Evolutionary conservation across 53 echinoderm and acorn worm genomes (phyloP).

Genomic region (Paelopatides confundens): DNA sequence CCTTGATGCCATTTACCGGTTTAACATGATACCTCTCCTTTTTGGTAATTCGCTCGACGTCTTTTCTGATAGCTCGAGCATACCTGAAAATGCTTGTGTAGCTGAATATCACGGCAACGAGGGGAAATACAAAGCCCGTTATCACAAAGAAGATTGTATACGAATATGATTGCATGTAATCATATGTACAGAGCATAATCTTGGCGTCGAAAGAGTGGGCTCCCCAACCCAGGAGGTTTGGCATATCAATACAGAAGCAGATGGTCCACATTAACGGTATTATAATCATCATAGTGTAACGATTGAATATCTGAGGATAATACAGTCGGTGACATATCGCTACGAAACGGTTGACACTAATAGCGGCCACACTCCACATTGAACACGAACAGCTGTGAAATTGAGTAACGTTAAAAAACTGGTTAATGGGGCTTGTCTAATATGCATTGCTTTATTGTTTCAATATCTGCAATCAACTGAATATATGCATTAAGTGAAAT

Average conservation of each 20-base stretch:
- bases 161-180: conserved; percentile 72
- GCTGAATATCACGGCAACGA: conserved; percentile 65
- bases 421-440: too few species aligned
- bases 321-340: conserved; percentile 74
- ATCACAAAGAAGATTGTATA: conserved; percentile 82
- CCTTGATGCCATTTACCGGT: conserved; percentile 9
- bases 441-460: too few species aligned
- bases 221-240: conserved; percentile 88
- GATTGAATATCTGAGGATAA: conserved; percentile 77
- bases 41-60: conserved; percentile 15
- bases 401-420: too few species aligned
- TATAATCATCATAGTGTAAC: conserved; percentile 68
- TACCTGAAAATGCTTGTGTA: conserved; percentile 74
- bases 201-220: conserved; percentile 76
- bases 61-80: conserved; percentile 27
- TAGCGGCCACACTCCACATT: conserved; percentile 80
- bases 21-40: neutral
- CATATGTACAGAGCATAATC: conserved; percentile 85
- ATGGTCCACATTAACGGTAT: conserved; percentile 69
- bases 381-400: conserved; percentile 78
- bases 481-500: neutral
- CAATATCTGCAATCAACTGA: too few species aligned
- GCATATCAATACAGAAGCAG: conserved; percentile 84
- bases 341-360: conserved; percentile 86
- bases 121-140: conserved; percentile 67